phyloP scores from a whole-genome alignment of 2,113 vertebrate genomes.

The Urocolius indicus region DNA sequence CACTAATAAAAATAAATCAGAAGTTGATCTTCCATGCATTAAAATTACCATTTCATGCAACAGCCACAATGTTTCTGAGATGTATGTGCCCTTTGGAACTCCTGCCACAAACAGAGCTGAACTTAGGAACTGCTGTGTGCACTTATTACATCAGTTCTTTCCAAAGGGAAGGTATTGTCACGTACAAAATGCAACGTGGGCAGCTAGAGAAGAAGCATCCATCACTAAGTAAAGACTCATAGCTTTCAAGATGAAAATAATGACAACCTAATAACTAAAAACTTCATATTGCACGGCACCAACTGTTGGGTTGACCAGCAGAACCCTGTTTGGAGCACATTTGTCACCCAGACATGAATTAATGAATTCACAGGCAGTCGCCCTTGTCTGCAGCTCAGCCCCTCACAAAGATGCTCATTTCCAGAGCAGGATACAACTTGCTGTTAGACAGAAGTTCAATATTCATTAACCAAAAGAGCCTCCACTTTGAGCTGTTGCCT shows the following conservation, averaged over 20 bases:
- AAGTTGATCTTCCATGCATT: constrained; percentile 28
- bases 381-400: background rate
- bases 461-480: background rate
- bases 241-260: constrained; percentile 12
- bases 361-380: background rate
- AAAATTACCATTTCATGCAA: constrained; percentile 40
- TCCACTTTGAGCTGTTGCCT: background rate
- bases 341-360: background rate
- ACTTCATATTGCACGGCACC: background rate
- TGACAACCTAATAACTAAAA: background rate
- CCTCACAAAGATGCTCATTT: background rate
- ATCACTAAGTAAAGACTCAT: background rate
- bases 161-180: background rate
- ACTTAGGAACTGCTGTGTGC: background rate
- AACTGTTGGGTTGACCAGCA: constrained; percentile 17
- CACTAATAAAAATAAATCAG: constrained; percentile 56
- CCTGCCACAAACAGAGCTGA: background rate
- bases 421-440: background rate
- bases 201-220: background rate
- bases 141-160: constrained; percentile 21
- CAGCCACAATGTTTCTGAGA: background rate
- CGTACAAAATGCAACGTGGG: background rate
- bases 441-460: background rate
- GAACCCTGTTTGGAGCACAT: background rate
- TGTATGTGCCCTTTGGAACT: constrained; percentile 10